Conservation (phyloP, 2,797 vertebrate genomes). For the Melopsittacus undulatus region DNA sequence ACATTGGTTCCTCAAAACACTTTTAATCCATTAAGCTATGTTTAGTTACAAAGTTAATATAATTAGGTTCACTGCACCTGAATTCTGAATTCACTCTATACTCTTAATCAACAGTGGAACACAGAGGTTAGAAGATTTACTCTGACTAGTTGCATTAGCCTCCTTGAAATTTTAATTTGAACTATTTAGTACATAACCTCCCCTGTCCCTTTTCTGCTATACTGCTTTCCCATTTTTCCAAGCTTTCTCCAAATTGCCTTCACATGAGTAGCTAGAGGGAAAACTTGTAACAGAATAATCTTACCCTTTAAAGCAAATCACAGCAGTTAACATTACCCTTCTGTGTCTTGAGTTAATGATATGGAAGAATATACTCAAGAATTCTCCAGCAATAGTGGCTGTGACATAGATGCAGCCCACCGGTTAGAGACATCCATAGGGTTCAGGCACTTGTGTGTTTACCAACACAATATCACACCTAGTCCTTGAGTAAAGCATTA, state of each 20-base stretch:
- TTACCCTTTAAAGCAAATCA: background rate
- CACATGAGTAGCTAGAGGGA: background rate
- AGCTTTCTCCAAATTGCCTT: slow-evolving; percentile 6
- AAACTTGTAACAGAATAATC: slow-evolving; percentile 16
- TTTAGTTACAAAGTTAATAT: background rate
- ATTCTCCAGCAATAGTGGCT: background rate
- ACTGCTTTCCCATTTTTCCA: background rate
- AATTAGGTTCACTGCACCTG: background rate
- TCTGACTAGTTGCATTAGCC: background rate
- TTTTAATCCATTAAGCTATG: background rate
- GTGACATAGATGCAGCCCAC: background rate
- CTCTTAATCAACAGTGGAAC: background rate
- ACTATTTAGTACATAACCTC: background rate
- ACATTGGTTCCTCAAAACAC: background rate
- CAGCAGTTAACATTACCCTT: background rate
- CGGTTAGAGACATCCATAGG: background rate
- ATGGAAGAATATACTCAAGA: background rate
- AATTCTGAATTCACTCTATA: background rate
- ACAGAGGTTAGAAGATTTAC: background rate
- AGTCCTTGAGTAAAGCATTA: background rate
- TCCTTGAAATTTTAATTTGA: slow-evolving; percentile 30
- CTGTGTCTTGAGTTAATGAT: background rate
- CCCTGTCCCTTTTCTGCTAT: background rate
- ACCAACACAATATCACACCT: background rate
- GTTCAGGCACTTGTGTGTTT: background rate